Evolutionary conservation across 2,797 vertebrate species (phyloP).

Genomic region (Lepus townsendii): DNA sequence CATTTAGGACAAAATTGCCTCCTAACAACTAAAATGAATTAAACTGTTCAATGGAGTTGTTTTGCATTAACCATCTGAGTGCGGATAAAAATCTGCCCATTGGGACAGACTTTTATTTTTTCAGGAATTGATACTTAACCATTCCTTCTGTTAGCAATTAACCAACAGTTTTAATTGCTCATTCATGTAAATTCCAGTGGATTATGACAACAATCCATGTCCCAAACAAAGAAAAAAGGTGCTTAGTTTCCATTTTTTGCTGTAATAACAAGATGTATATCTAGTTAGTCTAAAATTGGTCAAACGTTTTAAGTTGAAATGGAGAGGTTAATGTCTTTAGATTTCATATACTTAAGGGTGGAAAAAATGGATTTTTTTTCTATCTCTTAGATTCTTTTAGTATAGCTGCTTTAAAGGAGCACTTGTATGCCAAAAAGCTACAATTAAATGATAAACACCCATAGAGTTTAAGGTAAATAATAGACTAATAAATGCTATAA

Average conservation of each 20-base stretch:
- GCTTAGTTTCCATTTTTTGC: not conserved
- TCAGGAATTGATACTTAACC: constrained; percentile 23
- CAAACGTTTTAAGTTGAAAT: not conserved
- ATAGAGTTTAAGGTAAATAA: not conserved
- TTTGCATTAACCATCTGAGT: constrained; percentile 49
- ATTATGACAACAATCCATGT: not conserved
- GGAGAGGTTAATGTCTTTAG: not conserved
- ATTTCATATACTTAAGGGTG: not conserved
- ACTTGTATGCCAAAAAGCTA: not conserved
- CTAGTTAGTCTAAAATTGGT: constrained; percentile 29
- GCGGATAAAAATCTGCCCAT: constrained; percentile 43
- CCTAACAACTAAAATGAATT: constrained; percentile 43
- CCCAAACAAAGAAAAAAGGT: not conserved
- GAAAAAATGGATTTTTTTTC: not conserved
- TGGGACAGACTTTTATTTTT: constrained; percentile 49
- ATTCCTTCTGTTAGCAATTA: constrained; percentile 63
- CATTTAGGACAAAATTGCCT: constrained; percentile 34
- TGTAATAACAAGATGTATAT: not conserved
- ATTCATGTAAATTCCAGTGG: not conserved
- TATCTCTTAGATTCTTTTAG: not conserved
- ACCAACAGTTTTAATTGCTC: constrained; percentile 12
- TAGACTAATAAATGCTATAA: not conserved
- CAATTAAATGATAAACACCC: not conserved
- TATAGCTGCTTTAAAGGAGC: not conserved
- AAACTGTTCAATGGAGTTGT: constrained; percentile 41